Percentiles rank a stretch among this genome's conserved stretches.
Conservation (phyloP, 2,888 invertebrate genomes). For the Acanthacorydalis orientalis region DNA sequence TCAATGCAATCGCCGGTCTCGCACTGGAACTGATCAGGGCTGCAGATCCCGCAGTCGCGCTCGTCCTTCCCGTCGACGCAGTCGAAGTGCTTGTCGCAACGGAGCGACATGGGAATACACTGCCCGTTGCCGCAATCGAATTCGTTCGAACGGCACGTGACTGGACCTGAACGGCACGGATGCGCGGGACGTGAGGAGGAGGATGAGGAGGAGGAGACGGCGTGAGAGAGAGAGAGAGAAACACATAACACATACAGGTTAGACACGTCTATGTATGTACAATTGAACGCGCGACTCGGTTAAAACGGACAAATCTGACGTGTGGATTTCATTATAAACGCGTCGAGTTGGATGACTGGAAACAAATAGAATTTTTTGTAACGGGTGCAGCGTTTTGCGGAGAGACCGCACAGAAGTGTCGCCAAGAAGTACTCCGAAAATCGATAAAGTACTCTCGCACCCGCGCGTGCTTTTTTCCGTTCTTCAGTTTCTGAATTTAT, state of each 20-base stretch:
- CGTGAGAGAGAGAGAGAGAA: conserved; percentile 2
- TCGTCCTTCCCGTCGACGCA: conserved; percentile 48
- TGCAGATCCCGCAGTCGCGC: conserved; percentile 35
- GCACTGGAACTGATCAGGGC: conserved; percentile 32
- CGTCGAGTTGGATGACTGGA: no score
- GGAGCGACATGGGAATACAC: conserved; percentile 40
- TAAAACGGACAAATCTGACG: no score
- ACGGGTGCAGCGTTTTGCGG: no score
- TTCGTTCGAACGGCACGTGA: conserved; percentile 17
- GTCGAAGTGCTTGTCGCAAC: conserved; percentile 42
- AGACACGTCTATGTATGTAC: conserved; percentile 12
- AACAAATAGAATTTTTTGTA: no score
- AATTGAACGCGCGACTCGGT: not conserved
- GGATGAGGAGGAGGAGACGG: no score
- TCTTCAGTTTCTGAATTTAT: no score
- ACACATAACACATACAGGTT: conserved; percentile 1
- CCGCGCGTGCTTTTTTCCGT: no score
- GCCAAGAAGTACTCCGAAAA: no score
- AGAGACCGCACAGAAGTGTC: no score
- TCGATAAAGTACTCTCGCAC: no score
- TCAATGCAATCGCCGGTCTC: conserved; percentile 33
- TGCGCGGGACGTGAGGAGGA: conserved; percentile 2
- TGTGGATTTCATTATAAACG: no score
- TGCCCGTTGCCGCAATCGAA: conserved; percentile 36
- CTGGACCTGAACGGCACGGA: not conserved